Base-by-base conservation (phyloP, 35 echinoderm and acorn worm genomes). In the Anneissia japonica region DNA sequence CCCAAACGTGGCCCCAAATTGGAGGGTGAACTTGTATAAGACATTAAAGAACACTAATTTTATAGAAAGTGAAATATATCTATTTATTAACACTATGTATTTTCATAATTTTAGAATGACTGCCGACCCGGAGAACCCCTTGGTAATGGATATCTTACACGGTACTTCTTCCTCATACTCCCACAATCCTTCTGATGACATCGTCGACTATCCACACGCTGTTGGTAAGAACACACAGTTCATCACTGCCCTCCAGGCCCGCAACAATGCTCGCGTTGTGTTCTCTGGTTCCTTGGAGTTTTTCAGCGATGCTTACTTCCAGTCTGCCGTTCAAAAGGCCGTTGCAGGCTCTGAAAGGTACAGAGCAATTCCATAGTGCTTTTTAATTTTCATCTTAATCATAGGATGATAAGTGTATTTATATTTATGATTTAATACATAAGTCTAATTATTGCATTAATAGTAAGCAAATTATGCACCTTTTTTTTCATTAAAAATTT, bases 141-240 rank as follows among this genome's bases (percentile, higher is more conserved):
- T 97, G 21, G 89, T 97, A 21, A 46, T 97, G n/a, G 94, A 97
- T 64, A 85, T 97, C 34, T 81, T 97, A 0, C 91, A 93, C 46
- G 91, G 86, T 30, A 83, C 84, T 10, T 97, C 94, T 0, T 93
- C 94, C 9, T 79, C 94, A 34, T 97, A 97, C 85, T 97, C 91
- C 7, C 88, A 90, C 74, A 90, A 90, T 81, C 94, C 94, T 34
- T 75, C 80, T 30, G 82, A 97, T 82, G 84, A 83, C 17, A 85
- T 97, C 12, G 83, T 76, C 5, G 94, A 97, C 40, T 97, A 97
- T 85, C 94, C 94, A 19, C 84, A 90, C 35, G 91, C 91, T 26
- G 94, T 97, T 26, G 94, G 94, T 37, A 97, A 90, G 85, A 97
- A 97, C 64, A 97, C 94, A 23, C 88, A 93, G 26, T 85, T 97